Evolutionary conservation across 2,797 vertebrate species (phyloP), one percentile per base, ranked within the genome.

Genomic region (Eremophila alpestris): DNA sequence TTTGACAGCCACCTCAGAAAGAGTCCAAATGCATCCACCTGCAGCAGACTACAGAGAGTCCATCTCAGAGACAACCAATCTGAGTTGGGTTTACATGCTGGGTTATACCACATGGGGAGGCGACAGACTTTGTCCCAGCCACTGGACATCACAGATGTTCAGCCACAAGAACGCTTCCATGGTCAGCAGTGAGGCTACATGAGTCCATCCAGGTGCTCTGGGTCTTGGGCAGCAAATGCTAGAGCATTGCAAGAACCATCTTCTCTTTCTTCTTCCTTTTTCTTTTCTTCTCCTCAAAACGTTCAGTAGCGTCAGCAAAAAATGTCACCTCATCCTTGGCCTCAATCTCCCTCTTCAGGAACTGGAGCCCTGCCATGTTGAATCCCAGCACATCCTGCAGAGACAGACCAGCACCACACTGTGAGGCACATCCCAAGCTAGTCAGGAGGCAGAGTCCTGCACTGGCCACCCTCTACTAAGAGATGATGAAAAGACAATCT

Each of bases 291-390:
- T 99, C 98, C 78, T 98, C 87, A 88, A 99, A 98, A 13, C 96
- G 98, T 43, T 98, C 98, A 0, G 99, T 99, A 77, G 99, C 99
- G 41, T 99, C 99, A 7, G 99, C 98, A 73, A 99, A 99, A 98
- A 99, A 99, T 83, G 96, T 98, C 87, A 99, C 98, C 41, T 99
- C 99, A 56, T 99, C 99, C 89, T 98, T 99, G 89, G 98, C 98
- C 96, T 99, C 99, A 3, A 99, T 98, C 96, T 99, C 98, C 52
- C 98, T 98, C 97, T 98, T 99, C 55, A 99, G 98, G 96, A 98
- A 99, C 97, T 99, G 98, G 3, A 99, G 98, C 22, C 98, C 99
- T 1, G 99, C 99, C 95, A 98, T 98, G 96, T 99, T 99, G 90
- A 99, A 99, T 87, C 99, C 99, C 93, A 99, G 97, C 62, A 99